Conservation (phyloP, 2,888 invertebrate species). For the Hirtodrosophila histrioides region DNA sequence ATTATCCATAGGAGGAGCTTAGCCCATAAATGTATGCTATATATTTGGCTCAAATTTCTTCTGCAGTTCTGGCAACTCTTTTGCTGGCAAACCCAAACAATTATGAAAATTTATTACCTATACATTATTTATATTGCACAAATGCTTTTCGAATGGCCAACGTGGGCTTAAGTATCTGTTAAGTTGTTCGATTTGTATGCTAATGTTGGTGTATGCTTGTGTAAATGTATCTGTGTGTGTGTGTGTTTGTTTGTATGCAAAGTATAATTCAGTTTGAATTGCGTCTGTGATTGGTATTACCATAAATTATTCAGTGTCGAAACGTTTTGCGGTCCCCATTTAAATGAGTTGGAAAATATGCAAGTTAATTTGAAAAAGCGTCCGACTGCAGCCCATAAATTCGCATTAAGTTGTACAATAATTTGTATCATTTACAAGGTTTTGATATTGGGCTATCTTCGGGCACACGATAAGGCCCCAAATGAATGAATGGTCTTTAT, state of each 20-base stretch:
- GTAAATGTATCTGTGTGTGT: conserved; percentile 6
- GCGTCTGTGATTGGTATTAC: conserved; percentile 60
- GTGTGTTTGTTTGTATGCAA: conserved; percentile 14
- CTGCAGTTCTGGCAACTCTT: conserved; percentile 3
- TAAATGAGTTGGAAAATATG: conserved; percentile 63
- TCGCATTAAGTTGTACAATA: conserved; percentile 63
- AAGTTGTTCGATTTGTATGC: conserved; percentile 55
- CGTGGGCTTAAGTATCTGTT: conserved; percentile 54
- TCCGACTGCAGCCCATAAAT: conserved; percentile 59
- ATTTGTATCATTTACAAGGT: conserved; percentile 49
- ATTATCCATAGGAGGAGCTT: no score
- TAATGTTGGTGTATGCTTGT: conserved; percentile 28
- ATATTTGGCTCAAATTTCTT: no score
- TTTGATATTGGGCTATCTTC: conserved; percentile 18
- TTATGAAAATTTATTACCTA: conserved; percentile 50
- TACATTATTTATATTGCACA: conserved; percentile 48
- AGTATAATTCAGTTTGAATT: conserved; percentile 53
- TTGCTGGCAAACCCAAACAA: conserved; percentile 23
- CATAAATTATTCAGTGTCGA: conserved; percentile 68
- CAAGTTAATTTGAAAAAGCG: conserved; percentile 55
- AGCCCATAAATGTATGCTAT: no score
- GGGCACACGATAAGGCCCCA: conserved; percentile 1
- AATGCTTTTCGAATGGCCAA: conserved; percentile 17
- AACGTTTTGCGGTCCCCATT: conserved; percentile 58
- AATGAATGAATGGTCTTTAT: conserved; percentile 3